phyloP scores from a whole-genome alignment of 2,888 invertebrate species.

The Hydroisotoma schaefferi region DNA sequence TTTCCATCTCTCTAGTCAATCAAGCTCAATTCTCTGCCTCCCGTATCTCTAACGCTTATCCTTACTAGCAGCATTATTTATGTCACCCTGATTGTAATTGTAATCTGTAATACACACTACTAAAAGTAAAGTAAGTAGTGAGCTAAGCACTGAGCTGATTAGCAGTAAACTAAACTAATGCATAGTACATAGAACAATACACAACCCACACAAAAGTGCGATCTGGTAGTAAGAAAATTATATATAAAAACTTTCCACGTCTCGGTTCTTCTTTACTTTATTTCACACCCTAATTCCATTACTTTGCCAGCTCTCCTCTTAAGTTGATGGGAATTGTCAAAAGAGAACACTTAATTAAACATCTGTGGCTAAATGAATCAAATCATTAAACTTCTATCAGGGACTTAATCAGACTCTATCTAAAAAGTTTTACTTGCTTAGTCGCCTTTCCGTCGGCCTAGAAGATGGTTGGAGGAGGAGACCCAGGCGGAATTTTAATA shows the following conservation, averaged over 20 bases:
- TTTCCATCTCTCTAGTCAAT: background rate
- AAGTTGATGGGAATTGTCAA: slow-evolving; percentile 15
- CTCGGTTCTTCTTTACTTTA: slow-evolving; percentile 7
- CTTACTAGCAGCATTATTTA: no score
- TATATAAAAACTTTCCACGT: slow-evolving; percentile 2
- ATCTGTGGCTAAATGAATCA: slow-evolving; percentile 36
- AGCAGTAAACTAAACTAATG: no score
- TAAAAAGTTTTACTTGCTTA: slow-evolving; percentile 1
- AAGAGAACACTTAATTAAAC: slow-evolving; percentile 34
- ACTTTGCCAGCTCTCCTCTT: background rate
- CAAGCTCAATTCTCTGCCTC: background rate
- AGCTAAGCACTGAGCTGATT: no score
- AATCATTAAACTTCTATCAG: slow-evolving; percentile 26
- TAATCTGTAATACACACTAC: background rate
- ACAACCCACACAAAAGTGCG: no score
- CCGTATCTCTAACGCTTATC: no score
- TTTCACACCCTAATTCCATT: slow-evolving; percentile 1
- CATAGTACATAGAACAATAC: no score
- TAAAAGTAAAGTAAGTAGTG: background rate
- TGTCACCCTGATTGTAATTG: background rate
- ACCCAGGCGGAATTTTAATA: no score
- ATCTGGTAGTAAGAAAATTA: no score
- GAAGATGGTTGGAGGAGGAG: background rate
- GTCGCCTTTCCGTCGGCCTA: slow-evolving; percentile 5
- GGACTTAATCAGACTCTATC: slow-evolving; percentile 15